Evolutionary conservation across 2,797 vertebrate genomes (phyloP).

Genomic region (Tapirus indicus): DNA sequence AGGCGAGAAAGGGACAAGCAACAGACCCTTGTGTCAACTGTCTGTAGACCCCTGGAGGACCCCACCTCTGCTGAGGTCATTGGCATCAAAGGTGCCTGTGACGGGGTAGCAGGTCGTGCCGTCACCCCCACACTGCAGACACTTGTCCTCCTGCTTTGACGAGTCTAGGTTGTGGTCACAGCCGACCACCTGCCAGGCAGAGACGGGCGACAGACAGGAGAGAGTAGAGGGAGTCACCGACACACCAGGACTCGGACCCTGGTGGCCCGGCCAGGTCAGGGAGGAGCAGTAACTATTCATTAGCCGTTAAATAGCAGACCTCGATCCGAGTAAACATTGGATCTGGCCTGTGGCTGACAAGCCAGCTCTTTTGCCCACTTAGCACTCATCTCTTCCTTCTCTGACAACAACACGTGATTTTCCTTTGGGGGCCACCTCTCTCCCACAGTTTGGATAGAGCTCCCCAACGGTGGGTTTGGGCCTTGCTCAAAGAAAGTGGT

Average conservation of each 20-base stretch:
- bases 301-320: no score
- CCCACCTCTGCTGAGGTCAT: conserved; percentile 92
- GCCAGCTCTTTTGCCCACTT: fast-evolving
- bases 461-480: not conserved
- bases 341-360: not conserved
- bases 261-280: fast-evolving
- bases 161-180: conserved; percentile 97
- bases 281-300: not conserved
- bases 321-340: fast-evolving
- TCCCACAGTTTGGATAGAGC: not conserved
- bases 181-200: conserved; percentile 91
- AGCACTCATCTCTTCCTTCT: no score
- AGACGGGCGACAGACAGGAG: not conserved
- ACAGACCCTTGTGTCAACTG: not conserved
- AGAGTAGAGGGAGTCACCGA: fast-evolving
- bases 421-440: not conserved
- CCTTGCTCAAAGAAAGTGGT: not conserved
- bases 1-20: not conserved
- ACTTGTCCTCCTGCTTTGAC: conserved; percentile 94
- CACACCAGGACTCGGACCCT: fast-evolving
- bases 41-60: not conserved
- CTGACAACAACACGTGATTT: not conserved
- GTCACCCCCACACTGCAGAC: conserved; percentile 95
- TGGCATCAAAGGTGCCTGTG: conserved; percentile 91
- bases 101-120: conserved; percentile 93